Base-by-base conservation (phyloP, 2,113 vertebrate genomes). In the Trochalopteron elliotii region DNA sequence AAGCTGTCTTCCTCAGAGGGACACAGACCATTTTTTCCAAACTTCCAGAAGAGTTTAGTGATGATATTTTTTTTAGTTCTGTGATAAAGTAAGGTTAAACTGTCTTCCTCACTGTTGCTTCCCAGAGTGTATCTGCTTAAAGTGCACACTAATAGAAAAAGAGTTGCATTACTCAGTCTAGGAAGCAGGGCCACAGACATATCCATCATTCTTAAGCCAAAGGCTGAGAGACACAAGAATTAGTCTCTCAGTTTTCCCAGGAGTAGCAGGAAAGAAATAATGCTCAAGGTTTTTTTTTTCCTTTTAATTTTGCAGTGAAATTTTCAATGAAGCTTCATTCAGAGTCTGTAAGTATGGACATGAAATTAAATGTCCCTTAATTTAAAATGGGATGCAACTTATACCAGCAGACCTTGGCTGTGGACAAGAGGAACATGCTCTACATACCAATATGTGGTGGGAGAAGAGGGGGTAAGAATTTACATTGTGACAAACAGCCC, bases 131-230 rank as follows among this genome's bases (percentile, higher is more conserved):
- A 70, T 83, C 60, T 93, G 42, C 69, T 93, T 87, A 56, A 84
- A 90, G 53, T 11, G 28, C 52, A 71, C 23, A 67, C 25, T 52
- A 60, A 91, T n/a, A 96, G 60, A 90, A 74, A 56, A 77, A 78
- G 30, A 49, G 47, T 33, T 95, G 65, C 81, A 74, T 92, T 90
- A 49, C 63, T 80, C 75, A 87, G 60, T 47, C 31, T 49, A 19
- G 64, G 52, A 90, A 86, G 72, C 79, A 94, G 40, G 45, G 10
- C 21, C 71, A 71, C 81, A 81, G 68, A 89, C 31, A 83, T 42
- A 96, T 82, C 53, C 68, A 82, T 94, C 71, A 96, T 92, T 85
- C 79, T 74, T 39, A 61, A 95, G 59, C 65, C 69, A 69, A 95
- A 89, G 19, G 28, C 42, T 67, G 68, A 67, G 42, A 81, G 10